Evolutionary conservation across 1,140 invertebrate genomes (phyloP).

Genomic region (Diplogasteroides magnus): DNA sequence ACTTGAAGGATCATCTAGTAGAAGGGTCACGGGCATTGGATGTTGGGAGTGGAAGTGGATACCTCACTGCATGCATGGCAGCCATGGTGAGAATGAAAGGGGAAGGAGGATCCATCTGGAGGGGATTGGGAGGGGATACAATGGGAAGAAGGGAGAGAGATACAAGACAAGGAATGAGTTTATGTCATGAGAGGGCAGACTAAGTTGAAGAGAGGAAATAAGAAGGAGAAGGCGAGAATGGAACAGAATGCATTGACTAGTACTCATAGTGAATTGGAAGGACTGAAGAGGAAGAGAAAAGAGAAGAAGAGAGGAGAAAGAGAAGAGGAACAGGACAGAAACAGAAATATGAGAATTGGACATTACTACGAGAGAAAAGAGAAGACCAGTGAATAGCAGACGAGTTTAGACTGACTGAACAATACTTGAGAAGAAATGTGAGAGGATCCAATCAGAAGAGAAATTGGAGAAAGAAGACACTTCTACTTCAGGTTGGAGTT

Average conservation of each 20-base stretch:
- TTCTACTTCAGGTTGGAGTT: conserved; percentile 62
- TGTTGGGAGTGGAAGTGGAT: conserved; percentile 90
- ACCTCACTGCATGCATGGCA: conserved; percentile 89
- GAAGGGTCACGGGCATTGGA: conserved; percentile 76
- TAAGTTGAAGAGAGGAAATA: not conserved
- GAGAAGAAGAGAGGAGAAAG: not conserved
- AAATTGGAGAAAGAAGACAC: not conserved
- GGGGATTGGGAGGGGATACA: not conserved
- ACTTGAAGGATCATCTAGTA: conserved; percentile 73
- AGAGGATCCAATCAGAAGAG: not conserved
- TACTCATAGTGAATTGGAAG: not conserved
- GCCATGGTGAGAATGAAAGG: conserved; percentile 64
- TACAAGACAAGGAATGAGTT: too few species aligned
- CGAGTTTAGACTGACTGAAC: not conserved
- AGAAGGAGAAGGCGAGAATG: not conserved
- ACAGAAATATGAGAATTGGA: not conserved
- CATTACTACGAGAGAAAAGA: not conserved
- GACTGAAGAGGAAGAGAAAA: not conserved
- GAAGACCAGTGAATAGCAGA: not conserved
- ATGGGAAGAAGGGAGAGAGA: too few species aligned
- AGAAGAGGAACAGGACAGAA: not conserved
- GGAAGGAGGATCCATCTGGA: not conserved
- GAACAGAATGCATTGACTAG: too few species aligned
- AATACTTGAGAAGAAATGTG: not conserved
- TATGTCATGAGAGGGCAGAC: too few species aligned